Percentiles rank a stretch among this genome's conserved stretches.
Evolutionary conservation across 1,140 invertebrate species (phyloP).

Genomic region (Chelonus insularis): DNA sequence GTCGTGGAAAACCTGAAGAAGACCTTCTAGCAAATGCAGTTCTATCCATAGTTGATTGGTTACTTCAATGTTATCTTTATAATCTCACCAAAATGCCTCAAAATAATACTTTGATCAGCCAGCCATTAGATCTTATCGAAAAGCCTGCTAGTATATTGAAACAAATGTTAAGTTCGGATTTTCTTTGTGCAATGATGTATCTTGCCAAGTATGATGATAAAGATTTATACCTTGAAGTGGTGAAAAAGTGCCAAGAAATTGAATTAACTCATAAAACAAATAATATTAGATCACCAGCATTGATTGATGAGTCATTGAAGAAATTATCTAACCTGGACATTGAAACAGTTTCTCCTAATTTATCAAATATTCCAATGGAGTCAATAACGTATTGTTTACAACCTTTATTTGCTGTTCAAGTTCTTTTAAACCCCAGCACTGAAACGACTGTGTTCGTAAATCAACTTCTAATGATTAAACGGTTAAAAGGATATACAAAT

Average conservation of each 20-base stretch:
- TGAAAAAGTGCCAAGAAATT: conserved; percentile 75
- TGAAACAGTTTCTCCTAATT: conserved; percentile 61
- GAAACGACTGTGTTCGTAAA: conserved; percentile 78
- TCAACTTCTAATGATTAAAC: conserved; percentile 80
- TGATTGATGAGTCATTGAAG: conserved; percentile 66
- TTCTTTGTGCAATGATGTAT: conserved; percentile 80
- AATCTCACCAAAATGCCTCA: conserved; percentile 61
- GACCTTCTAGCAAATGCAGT: conserved; percentile 74
- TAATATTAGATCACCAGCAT: conserved; percentile 61
- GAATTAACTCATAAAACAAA: conserved; percentile 65
- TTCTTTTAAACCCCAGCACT: conserved; percentile 74
- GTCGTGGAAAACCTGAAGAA: conserved; percentile 80
- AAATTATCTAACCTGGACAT: conserved; percentile 67
- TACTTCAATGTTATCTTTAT: conserved; percentile 77
- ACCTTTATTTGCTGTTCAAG: conserved; percentile 72
- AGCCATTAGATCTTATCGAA: conserved; percentile 68
- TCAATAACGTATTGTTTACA: conserved; percentile 76
- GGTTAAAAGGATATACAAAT: conserved; percentile 74
- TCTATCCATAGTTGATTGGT: conserved; percentile 77
- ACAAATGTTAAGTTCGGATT: conserved; percentile 73
- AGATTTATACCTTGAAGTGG: conserved; percentile 69
- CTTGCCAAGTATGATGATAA: conserved; percentile 75
- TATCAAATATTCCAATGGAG: conserved; percentile 64
- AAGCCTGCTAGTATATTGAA: conserved; percentile 72
- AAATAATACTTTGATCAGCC: conserved; percentile 54